Conservation (phyloP, 2,888 invertebrate genomes). For the Ferrisia virgata region DNA sequence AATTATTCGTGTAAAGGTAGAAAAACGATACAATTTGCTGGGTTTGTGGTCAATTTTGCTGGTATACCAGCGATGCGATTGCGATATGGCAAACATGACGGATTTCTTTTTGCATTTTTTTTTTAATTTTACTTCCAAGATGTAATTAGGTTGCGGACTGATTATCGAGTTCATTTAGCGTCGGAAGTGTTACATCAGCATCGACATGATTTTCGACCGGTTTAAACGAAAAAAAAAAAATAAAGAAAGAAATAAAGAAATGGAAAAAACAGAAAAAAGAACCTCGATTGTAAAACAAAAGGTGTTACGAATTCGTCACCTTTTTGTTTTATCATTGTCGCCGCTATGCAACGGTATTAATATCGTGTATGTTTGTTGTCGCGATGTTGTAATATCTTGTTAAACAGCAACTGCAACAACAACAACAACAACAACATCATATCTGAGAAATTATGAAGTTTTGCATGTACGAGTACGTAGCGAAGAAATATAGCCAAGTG, state of each 20-base stretch:
- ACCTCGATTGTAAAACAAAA: neutral
- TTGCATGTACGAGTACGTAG: neutral
- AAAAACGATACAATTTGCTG: neutral
- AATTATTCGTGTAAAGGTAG: too few relatives aligned
- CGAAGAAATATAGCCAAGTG: neutral
- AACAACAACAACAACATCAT: neutral
- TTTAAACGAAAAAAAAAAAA: too few relatives aligned
- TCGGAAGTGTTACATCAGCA: slow-evolving; percentile 24
- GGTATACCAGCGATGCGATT: neutral
- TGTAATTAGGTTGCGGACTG: neutral
- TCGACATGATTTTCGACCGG: slow-evolving; percentile 14
- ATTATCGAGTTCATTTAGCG: neutral
- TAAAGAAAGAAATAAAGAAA: neutral
- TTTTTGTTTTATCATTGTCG: neutral
- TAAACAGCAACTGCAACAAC: neutral
- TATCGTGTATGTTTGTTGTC: too few relatives aligned
- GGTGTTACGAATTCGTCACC: neutral
- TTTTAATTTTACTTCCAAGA: neutral
- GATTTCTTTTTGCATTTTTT: neutral
- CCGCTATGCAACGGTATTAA: neutral
- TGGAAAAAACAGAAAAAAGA: neutral
- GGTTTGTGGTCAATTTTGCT: neutral
- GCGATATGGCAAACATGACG: neutral
- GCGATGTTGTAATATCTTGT: neutral
- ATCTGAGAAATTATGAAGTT: neutral